A percentile compares a stretch with the other conserved stretches of the same genome.
These are phyloP conservation scores for Orcinus orca DNA, from an alignment of 2,113 vertebrate genomes.

Conservation along the genomic window DNA sequence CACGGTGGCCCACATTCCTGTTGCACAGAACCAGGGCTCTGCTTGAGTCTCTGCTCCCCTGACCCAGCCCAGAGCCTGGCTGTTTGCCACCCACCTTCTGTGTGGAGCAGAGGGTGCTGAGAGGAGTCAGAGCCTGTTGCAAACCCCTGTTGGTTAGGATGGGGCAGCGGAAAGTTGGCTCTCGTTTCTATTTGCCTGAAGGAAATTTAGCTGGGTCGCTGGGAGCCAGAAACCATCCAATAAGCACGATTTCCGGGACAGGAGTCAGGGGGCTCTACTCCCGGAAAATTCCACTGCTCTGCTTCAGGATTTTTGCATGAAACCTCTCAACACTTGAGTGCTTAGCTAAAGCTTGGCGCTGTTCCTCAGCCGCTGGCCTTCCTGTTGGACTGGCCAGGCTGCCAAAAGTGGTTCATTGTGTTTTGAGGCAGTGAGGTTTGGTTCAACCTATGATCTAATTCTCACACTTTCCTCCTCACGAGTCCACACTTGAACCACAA, in stretches of 20 bases:
- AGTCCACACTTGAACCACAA: background rate
- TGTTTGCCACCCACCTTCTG: background rate
- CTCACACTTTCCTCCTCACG: background rate
- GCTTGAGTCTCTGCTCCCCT: background rate
- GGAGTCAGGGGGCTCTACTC: background rate
- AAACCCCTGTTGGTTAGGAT: background rate
- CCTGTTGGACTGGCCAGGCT: background rate
- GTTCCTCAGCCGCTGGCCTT: background rate
- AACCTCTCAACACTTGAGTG: constrained; percentile 19
- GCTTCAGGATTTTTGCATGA: background rate
- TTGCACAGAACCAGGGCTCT: background rate
- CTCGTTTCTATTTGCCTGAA: background rate
- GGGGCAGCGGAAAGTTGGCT: background rate
- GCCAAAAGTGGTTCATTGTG: constrained; percentile 28
- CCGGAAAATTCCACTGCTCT: background rate
- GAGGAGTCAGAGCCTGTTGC: constrained; percentile 18
- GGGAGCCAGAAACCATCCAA: background rate
- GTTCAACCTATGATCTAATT: constrained; percentile 14
- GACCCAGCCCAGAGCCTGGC: background rate
- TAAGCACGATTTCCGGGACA: background rate
- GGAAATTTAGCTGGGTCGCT: background rate
- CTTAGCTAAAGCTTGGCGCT: background rate
- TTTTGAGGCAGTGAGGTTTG: background rate
- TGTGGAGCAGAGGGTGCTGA: constrained; percentile 27
- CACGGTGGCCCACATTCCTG: background rate